Percentiles rank a stretch among this genome's conserved stretches.
Conservation (phyloP, 1,140 invertebrate species). For the Formica selysi region DNA sequence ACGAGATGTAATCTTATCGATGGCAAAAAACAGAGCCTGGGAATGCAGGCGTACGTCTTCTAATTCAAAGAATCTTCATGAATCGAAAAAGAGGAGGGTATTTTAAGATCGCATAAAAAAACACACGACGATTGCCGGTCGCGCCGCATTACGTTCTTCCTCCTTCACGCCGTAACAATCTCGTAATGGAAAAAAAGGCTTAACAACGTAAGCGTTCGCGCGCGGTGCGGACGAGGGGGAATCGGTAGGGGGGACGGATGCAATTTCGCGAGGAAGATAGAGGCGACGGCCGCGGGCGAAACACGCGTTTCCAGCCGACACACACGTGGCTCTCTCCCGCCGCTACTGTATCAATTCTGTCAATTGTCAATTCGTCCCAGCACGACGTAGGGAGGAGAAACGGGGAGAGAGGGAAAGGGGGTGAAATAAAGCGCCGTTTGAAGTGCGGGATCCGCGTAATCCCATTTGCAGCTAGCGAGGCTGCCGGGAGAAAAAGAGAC, state of each 20-base stretch:
- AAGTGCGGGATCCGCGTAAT: constrained; percentile 81
- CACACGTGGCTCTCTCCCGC: constrained; percentile 76
- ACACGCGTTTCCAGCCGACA: constrained; percentile 59
- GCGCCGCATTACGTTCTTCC: constrained; percentile 13
- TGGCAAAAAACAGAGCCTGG: constrained; percentile 6
- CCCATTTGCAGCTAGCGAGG: constrained; percentile 73
- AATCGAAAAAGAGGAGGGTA: constrained; percentile 26
- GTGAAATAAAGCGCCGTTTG: constrained; percentile 81
- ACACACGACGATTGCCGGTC: constrained; percentile 55
- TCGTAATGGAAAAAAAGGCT: constrained; percentile 65
- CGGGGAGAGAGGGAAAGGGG: background rate
- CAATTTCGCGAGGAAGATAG: constrained; percentile 63
- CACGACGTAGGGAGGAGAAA: background rate
- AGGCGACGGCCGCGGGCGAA: constrained; percentile 51
- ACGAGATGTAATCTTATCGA: constrained; percentile 34
- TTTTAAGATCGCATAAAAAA: constrained; percentile 48
- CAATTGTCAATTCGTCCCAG: constrained; percentile 85
- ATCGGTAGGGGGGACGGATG: constrained; percentile 40
- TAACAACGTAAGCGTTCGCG: constrained; percentile 54
- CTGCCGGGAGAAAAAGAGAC: constrained; percentile 39
- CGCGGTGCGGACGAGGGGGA: background rate
- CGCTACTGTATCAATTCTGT: constrained; percentile 83
- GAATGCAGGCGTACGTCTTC: constrained; percentile 7
- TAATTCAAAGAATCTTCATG: constrained; percentile 30
- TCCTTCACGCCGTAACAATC: constrained; percentile 44